Evolutionary conservation across 2,113 vertebrate genomes (phyloP), one percentile per base, ranked within the genome.

Genomic region (Etheostoma cragini): DNA sequence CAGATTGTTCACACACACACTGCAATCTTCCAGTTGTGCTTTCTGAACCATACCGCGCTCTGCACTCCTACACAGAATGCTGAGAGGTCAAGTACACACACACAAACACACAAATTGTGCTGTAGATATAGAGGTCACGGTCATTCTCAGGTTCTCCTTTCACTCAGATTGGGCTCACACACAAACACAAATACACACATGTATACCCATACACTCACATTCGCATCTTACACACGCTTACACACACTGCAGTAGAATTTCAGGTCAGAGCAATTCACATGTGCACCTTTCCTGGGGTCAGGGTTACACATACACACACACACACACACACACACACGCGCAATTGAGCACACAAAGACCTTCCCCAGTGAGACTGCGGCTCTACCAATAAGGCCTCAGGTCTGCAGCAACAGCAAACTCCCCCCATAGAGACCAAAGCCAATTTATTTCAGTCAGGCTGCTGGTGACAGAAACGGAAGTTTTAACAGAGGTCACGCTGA

Each of bases 401-500:
- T 89, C 86, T 79, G 79, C 92, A 83, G 84, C 82, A 87, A 80
- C 82, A 83, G 76, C 84, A 88, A 78, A 86, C 78, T 76, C 76
- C 82, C 82, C 69, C 91, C 89, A 83, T 72, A 26, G 92, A 93
- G 92, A 92, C 92, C 85, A 33, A 80, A 93, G 90, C 91, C 92
- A 93, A 93, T 93, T 93, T 93, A 92, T 93, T 92, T 91, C 88
- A 77, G 89, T 90, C 84, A 72, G 83, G 80, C 87, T 89, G 78
- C 86, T 80, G 89, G 89, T 91, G 92, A 93, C 92, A 92, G 86
- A 89, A 91, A 85, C 72, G 90, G 88, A 91, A 93, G 91, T 88
- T 88, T 87, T 92, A 87, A 89, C 90, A 87, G 91, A 91, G 92
- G 92, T 93, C 92, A 90, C 76, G 80, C 80, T 91, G 89, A 90